Base-by-base conservation (phyloP, 2,113 vertebrate genomes). In the Fulica atra region DNA sequence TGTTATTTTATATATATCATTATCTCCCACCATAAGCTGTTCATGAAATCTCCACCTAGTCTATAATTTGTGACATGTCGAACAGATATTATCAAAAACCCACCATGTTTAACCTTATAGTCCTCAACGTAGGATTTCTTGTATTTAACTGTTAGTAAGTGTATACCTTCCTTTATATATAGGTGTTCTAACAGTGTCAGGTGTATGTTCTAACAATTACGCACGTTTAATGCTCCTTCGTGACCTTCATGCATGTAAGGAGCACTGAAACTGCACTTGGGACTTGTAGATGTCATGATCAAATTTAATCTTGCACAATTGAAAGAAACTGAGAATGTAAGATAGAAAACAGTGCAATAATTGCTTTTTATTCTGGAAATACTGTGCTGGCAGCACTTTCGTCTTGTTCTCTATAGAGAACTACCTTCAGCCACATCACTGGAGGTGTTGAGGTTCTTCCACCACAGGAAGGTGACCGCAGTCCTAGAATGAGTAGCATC, bases 11-110 rank as follows among this genome's bases (percentile, higher is more conserved):
- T 69, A 81, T 26, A 53, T 23, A 69, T 91, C 54, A 61, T 90
- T 93, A 82, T 94, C 36, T 94, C 70, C 40, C 92, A 56, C 50
- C 61, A 29, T 84, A 65, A 95, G 46, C 86, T 97, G 60, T 94
- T 94, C 54, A 61, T 82, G 80, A 66, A 93, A 86, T 87, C 66
- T 94, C 54, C 19, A 79, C 50, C 65, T n/a, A 54, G 2, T 57
- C 87, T 86, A 53, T 69, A 76, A 16, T 12, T 79, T 69, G 18
- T 82, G 64, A 77, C 36, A 35, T 61, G 65, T 50, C 23, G 36
- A 90, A 68, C 66, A 77, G 69, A 33, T 73, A 66, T 40, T 57
- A 68, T 76, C 16, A 81, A 46, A 92, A 15, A 1, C 8, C 3
- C 35, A 78, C 10, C 5, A 2, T 44, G 50, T 74, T 88, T 86